A percentile compares a stretch with the other conserved stretches of the same genome.
phyloP scores from a whole-genome alignment of 2,888 invertebrate species.

The Teinopalpus imperialis region DNA sequence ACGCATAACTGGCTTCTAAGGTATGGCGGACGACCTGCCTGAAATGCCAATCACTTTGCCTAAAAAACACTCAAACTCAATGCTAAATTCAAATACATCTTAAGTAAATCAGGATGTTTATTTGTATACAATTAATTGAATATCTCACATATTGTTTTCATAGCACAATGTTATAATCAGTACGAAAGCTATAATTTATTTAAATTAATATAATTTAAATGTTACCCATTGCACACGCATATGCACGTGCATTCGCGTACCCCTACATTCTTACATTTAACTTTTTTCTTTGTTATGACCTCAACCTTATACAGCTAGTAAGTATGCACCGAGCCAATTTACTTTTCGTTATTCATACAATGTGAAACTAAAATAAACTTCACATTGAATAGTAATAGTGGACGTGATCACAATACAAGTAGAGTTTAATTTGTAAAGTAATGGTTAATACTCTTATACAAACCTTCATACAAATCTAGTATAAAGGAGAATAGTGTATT shows the following conservation, averaged over 20 bases:
- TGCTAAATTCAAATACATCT: conserved; percentile 51
- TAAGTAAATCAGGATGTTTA: conserved; percentile 46
- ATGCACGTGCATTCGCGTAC: background rate
- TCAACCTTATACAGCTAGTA: conserved; percentile 33
- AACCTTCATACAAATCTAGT: background rate
- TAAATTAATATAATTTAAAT: no score
- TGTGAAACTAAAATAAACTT: conserved; percentile 42
- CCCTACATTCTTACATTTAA: background rate
- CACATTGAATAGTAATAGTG: conserved; percentile 52
- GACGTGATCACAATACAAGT: conserved; percentile 48
- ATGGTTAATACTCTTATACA: conserved; percentile 31
- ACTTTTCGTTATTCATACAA: conserved; percentile 42
- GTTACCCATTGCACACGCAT: background rate
- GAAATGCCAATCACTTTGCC: conserved; percentile 70
- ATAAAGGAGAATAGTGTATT: no score
- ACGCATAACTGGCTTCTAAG: conserved; percentile 44
- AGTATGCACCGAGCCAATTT: conserved; percentile 38
- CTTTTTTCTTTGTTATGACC: conserved; percentile 1
- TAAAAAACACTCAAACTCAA: conserved; percentile 52
- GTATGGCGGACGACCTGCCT: conserved; percentile 60
- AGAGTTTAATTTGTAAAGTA: conserved; percentile 40
- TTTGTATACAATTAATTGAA: conserved; percentile 38
- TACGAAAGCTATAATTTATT: background rate
- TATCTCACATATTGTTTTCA: conserved; percentile 28
- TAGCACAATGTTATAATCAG: background rate